These are phyloP conservation scores for Lethenteron reissneri DNA, from an alignment of 2,113 vertebrate species.

Conservation along the genomic window DNA sequence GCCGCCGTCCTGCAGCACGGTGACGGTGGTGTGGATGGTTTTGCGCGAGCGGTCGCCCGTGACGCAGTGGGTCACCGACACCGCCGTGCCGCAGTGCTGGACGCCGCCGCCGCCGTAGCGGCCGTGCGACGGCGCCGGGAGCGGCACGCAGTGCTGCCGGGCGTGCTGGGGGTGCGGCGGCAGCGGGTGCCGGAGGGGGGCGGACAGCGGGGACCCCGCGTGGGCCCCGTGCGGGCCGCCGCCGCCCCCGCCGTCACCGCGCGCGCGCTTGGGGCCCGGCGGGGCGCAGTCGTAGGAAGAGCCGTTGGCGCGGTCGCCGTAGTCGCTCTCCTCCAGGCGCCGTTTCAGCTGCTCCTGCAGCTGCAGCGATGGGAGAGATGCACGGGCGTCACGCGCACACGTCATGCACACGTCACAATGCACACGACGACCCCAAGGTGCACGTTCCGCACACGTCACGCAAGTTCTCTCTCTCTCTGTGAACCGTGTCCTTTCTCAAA, in stretches of 20 bases:
- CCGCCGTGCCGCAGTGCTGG: neutral
- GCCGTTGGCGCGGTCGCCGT: neutral
- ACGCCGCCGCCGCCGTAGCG: too few species aligned
- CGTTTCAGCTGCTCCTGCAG: neutral
- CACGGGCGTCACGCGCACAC: neutral
- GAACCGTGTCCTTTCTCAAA: too few species aligned
- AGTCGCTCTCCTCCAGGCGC: slow-evolving; percentile 1
- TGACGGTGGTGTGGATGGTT: slow-evolving; percentile 2
- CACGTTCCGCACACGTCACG: too few species aligned
- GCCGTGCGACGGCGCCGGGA: too few species aligned
- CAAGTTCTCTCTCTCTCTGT: too few species aligned
- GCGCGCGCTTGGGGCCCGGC: neutral
- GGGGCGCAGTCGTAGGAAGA: neutral
- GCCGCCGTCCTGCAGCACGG: neutral
- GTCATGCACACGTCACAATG: too few species aligned
- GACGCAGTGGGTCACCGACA: neutral
- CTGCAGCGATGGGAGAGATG: neutral
- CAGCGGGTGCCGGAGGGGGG: neutral
- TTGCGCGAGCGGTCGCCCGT: neutral
- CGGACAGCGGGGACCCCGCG: neutral
- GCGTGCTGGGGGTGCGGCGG: neutral
- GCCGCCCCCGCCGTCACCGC: neutral
- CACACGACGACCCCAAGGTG: too few species aligned
- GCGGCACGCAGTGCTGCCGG: too few species aligned
- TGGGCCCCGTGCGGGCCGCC: neutral